These are phyloP conservation scores for Hippoglossus stenolepis DNA, from an alignment of 2,113 vertebrate genomes.

Conservation along the genomic window DNA sequence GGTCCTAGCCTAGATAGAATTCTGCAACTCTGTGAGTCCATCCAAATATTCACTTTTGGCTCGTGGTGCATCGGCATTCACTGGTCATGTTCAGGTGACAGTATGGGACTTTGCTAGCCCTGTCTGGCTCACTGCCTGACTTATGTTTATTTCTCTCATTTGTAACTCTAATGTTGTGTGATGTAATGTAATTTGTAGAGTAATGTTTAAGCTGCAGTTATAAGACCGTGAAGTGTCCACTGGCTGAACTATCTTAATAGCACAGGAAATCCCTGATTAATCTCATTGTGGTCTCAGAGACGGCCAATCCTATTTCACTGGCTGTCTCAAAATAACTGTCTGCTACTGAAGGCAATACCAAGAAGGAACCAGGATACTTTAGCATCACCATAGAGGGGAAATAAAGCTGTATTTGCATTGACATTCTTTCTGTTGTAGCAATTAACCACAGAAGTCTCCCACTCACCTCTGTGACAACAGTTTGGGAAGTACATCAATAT, in stretches of 20 bases:
- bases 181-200: too few relatives aligned
- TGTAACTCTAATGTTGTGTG: too few relatives aligned
- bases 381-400: neutral
- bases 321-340: constrained; percentile 26
- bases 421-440: neutral
- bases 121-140: neutral
- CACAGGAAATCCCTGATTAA: constrained; percentile 33
- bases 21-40: constrained; percentile 26
- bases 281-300: constrained; percentile 16
- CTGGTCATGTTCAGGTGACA: constrained; percentile 13
- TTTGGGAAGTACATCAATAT: neutral
- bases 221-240: constrained; percentile 1
- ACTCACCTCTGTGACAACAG: constrained; percentile 8
- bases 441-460: neutral
- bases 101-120: neutral
- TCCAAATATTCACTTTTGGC: constrained; percentile 40
- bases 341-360: neutral
- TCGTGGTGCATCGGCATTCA: constrained; percentile 20
- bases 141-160: neutral
- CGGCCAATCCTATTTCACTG: constrained; percentile 28
- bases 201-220: neutral
- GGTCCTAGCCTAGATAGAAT: constrained; percentile 53
- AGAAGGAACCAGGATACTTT: neutral
- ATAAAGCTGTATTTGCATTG: neutral
- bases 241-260: constrained; percentile 11